phyloP scores from a whole-genome alignment of 2,888 invertebrate genomes.

The Apotomis capreana region DNA sequence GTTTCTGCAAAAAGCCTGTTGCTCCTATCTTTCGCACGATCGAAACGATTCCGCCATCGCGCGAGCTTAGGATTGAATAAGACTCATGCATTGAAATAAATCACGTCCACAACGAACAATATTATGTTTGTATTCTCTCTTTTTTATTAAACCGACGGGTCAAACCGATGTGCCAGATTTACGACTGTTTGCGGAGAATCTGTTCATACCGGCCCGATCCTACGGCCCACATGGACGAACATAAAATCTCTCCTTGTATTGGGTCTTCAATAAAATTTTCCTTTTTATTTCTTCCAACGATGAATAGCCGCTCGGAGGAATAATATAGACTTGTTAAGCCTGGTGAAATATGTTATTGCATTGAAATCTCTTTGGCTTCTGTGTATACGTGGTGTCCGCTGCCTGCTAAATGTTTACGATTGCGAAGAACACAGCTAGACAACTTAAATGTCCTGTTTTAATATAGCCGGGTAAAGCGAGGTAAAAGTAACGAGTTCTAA shows the following conservation, averaged over 20 bases:
- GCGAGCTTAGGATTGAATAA: slow-evolving; percentile 47
- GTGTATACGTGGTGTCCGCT: background rate
- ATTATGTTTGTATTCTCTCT: slow-evolving; percentile 50
- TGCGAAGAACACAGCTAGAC: slow-evolving; percentile 1
- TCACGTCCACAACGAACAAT: slow-evolving; percentile 60
- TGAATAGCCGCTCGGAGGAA: slow-evolving; percentile 40
- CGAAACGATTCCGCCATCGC: slow-evolving; percentile 3
- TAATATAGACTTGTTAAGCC: slow-evolving; percentile 26
- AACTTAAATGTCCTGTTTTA: slow-evolving; percentile 22
- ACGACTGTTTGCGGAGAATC: slow-evolving; percentile 72
- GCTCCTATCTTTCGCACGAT: slow-evolving; percentile 24
- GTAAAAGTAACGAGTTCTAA: slow-evolving; percentile 35
- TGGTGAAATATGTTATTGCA: slow-evolving; percentile 35
- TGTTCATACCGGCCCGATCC: slow-evolving; percentile 57
- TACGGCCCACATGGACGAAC: slow-evolving; percentile 55
- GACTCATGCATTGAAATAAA: slow-evolving; percentile 68
- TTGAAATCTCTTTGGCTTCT: background rate
- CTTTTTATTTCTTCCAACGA: slow-evolving; percentile 58
- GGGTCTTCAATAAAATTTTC: slow-evolving; percentile 61
- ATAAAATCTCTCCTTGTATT: slow-evolving; percentile 66
- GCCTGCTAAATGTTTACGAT: background rate
- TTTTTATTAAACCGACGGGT: slow-evolving; percentile 56
- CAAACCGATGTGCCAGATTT: slow-evolving; percentile 67
- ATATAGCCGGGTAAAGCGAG: slow-evolving; percentile 16
- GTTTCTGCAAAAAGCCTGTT: slow-evolving; percentile 36